Evolutionary conservation across 2,888 invertebrate genomes (phyloP).

Genomic region (Chaetogeoica ovagalla): DNA sequence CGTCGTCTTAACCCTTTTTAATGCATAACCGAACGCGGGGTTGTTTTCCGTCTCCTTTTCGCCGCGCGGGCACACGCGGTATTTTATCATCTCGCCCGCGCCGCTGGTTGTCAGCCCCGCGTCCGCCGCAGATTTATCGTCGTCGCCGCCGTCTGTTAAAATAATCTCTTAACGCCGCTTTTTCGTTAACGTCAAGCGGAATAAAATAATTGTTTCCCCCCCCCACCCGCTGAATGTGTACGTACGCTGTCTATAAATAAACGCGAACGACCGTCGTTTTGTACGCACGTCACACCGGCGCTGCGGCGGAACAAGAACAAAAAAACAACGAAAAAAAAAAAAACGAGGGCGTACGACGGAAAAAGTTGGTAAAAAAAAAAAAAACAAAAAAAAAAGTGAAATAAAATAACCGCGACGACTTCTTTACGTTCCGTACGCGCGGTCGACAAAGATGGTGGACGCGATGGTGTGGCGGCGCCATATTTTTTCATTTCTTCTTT

Average conservation of each 20-base stretch:
- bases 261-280: background rate
- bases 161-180: constrained; percentile 52
- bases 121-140: constrained; percentile 39
- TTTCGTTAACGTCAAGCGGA: constrained; percentile 47
- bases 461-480: constrained; percentile 44
- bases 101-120: background rate
- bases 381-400: background rate
- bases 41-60: constrained; percentile 17
- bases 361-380: constrained; percentile 7
- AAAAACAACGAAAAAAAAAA: constrained; percentile 7
- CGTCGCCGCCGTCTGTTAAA: constrained; percentile 24
- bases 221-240: background rate
- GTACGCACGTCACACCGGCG: no score
- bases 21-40: constrained; percentile 41
- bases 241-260: background rate
- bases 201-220: constrained; percentile 16
- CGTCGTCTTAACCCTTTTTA: constrained; percentile 53
- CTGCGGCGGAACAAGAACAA: background rate
- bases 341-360: background rate
- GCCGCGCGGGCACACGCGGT: background rate
- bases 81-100: constrained; percentile 25
- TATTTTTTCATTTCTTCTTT: constrained; percentile 49
- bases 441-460: constrained; percentile 50
- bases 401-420: background rate
- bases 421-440: background rate